phyloP scores from a whole-genome alignment of 2,113 vertebrate species.

The Tetrax tetrax region DNA sequence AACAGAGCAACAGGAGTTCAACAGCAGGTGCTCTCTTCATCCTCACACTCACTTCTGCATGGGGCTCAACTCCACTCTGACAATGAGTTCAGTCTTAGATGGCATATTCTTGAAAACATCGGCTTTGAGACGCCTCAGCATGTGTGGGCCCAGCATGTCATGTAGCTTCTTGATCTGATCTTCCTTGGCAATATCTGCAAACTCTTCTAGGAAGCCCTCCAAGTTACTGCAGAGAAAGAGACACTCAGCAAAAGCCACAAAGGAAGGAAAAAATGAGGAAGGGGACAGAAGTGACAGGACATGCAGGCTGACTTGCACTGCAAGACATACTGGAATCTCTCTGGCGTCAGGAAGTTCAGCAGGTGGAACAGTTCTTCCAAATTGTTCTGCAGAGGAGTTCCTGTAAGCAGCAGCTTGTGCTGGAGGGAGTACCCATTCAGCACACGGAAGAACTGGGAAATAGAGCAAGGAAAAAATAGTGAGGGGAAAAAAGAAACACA shows the following conservation, averaged over 20 bases:
- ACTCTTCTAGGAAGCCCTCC: constrained; percentile 97
- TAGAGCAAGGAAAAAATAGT: not conserved
- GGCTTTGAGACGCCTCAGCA: constrained; percentile 95
- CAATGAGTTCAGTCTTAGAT: constrained; percentile 95
- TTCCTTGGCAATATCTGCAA: constrained; percentile 98
- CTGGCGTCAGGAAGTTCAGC: constrained; percentile 94
- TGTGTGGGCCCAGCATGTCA: constrained; percentile 96
- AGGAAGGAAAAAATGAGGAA: not conserved
- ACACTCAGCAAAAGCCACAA: not conserved
- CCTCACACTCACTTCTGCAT: constrained; percentile 92
- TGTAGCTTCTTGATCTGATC: constrained; percentile 99
- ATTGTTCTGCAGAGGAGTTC: constrained; percentile 97
- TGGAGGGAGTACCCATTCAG: constrained; percentile 96
- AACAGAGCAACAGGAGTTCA: not conserved
- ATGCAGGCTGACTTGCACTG: constrained; percentile 11
- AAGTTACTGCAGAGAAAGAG: constrained; percentile 83
- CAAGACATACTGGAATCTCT: constrained; percentile 92
- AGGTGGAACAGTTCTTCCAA: constrained; percentile 96
- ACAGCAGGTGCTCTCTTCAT: not conserved
- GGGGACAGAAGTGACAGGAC: not conserved
- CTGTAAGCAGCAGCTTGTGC: constrained; percentile 94
- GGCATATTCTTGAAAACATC: constrained; percentile 99
- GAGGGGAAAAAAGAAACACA: not conserved
- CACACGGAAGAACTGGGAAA: constrained; percentile 91
- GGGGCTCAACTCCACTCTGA: constrained; percentile 93